Conservation (phyloP, 2,797 vertebrate genomes). For the Jordanella pulchra region DNA sequence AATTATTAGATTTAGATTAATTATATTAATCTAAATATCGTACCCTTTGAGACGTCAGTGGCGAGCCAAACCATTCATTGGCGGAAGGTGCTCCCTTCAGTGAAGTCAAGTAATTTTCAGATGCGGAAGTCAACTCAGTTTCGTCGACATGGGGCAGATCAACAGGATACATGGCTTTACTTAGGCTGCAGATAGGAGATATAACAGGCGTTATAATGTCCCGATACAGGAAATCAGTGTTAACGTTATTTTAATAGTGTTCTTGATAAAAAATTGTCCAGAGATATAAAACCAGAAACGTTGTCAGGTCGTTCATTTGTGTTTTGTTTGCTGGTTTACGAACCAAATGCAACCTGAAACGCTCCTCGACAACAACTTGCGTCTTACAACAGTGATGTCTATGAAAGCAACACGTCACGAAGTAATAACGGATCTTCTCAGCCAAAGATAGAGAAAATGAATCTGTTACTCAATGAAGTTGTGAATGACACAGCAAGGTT, state of each 20-base stretch:
- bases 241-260: background rate
- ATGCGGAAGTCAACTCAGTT: slow-evolving; percentile 45
- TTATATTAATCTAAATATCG: background rate
- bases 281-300: background rate
- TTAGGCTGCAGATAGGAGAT: background rate
- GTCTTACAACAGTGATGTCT: slow-evolving; percentile 8
- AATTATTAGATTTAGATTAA: background rate
- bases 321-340: background rate
- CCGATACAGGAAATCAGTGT: background rate
- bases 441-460: background rate
- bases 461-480: background rate
- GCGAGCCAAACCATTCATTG: slow-evolving; percentile 44
- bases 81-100: slow-evolving; percentile 40
- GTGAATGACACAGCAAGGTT: background rate
- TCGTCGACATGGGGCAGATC: slow-evolving; percentile 64
- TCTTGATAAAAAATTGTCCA: background rate
- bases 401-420: background rate
- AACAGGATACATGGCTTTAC: slow-evolving; percentile 69
- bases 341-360: background rate
- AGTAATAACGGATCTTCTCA: background rate
- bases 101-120: slow-evolving; percentile 51
- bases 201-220: background rate
- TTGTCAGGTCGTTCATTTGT: background rate
- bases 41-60: slow-evolving; percentile 58
- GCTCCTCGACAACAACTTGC: background rate